Conservation (phyloP, 2,888 invertebrate genomes). For the Xestia rhomboidea region DNA sequence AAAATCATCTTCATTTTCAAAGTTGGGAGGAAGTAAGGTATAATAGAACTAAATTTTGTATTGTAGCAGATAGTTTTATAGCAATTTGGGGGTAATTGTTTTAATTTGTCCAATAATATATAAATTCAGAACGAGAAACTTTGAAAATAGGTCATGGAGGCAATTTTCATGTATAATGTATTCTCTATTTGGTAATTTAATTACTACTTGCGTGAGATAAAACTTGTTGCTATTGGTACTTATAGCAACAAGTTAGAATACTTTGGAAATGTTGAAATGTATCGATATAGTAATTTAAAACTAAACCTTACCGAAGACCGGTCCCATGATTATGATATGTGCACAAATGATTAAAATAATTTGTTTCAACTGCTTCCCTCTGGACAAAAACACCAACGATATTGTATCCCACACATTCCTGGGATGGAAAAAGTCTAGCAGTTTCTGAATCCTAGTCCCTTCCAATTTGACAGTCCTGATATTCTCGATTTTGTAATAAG, state of each 20-base stretch:
- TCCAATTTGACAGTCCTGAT: constrained; percentile 75
- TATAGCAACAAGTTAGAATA: background rate
- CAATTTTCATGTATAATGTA: background rate
- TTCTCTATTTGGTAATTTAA: background rate
- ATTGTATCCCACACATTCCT: constrained; percentile 84
- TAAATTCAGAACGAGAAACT: background rate
- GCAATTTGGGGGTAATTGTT: background rate
- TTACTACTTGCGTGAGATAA: background rate
- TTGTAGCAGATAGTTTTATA: background rate
- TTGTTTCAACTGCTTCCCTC: constrained; percentile 74
- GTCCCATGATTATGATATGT: constrained; percentile 85
- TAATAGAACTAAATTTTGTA: background rate
- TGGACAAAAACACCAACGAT: constrained; percentile 80
- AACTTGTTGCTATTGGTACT: background rate
- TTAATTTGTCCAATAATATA: background rate
- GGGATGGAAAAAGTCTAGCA: constrained; percentile 81
- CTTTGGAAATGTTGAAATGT: background rate
- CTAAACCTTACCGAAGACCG: constrained; percentile 81
- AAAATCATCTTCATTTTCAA: constrained; percentile 10
- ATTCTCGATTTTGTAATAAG: constrained; percentile 82
- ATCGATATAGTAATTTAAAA: constrained; percentile 4
- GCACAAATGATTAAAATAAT: constrained; percentile 83
- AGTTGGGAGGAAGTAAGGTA: background rate
- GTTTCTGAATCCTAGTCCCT: constrained; percentile 74
- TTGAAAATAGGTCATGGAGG: background rate